These are phyloP conservation scores for Charaxes varanes DNA, from an alignment of 1,140 invertebrate genomes.

Conservation along the genomic window DNA sequence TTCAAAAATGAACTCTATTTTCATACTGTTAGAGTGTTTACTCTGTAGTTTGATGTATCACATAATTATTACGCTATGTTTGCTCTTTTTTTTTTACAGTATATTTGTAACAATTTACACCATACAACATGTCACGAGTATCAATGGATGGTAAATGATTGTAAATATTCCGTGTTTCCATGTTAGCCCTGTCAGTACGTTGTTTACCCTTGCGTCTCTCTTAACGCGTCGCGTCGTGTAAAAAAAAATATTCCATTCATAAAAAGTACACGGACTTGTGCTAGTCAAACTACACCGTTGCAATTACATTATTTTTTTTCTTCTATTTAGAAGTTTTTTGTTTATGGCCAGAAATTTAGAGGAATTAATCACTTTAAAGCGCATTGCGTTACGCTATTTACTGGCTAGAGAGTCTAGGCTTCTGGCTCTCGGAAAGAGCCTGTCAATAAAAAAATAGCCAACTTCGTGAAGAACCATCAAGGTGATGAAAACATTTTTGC, in stretches of 20 bases:
- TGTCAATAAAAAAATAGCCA: constrained; percentile 52
- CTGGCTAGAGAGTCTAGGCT: constrained; percentile 43
- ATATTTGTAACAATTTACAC: too few relatives aligned
- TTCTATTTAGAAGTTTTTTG: not conserved
- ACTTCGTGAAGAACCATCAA: constrained; percentile 34
- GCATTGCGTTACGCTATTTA: constrained; percentile 40
- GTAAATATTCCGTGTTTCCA: too few relatives aligned
- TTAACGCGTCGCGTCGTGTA: not conserved
- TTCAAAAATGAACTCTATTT: too few relatives aligned
- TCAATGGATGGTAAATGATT: too few relatives aligned
- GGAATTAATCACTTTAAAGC: constrained; percentile 47
- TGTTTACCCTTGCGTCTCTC: constrained; percentile 3
- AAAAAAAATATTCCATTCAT: not conserved
- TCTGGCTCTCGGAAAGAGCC: constrained; percentile 41
- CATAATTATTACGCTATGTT: too few relatives aligned
- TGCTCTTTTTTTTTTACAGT: too few relatives aligned
- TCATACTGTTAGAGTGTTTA: too few relatives aligned
- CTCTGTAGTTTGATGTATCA: too few relatives aligned
- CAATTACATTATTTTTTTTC: not conserved
- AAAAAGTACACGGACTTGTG: not conserved
- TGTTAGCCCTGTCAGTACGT: not conserved
- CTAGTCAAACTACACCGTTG: not conserved
- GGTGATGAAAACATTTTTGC: constrained; percentile 34
- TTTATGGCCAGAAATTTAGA: constrained; percentile 58
- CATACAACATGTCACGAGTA: too few relatives aligned